Base-by-base conservation (phyloP, 2,113 vertebrate genomes). In the Hoplias malabaricus region DNA sequence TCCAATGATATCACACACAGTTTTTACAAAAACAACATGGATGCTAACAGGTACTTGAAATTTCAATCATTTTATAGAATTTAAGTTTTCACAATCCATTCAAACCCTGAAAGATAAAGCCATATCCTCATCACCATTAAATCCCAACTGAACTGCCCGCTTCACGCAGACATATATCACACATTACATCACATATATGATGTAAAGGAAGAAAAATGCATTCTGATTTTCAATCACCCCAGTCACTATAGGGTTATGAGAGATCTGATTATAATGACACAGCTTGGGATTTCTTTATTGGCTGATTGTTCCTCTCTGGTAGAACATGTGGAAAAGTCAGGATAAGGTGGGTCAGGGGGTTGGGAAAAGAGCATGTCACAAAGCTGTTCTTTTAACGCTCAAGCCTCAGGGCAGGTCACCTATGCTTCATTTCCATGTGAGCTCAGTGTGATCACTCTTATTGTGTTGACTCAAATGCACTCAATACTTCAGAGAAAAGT, bases 401-500 rank as follows among this genome's bases (percentile, higher is more conserved):
- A 54, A 19, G 68, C 74, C 19, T 79, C 56, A 25, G 54, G 43
- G 61, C 73, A 79, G 68, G 50, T 76, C 38, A 77, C 69, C 53
- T 74, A 34, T 16, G 69, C 77, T 74, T 73, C 21, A 78, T 73
- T 75, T 83, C 29, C 46, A 27, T 50, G 65, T 62, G 67, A 82
- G 78, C 59, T 68, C 38, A 80, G 69, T 42, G 69, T 72, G 57
- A 83, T 82, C 77, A 59, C 46, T 56, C 66, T 67, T 62, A 50
- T 11, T 43, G 46, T 73, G 71, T 42, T 63, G 31, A 62, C 76
- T 79, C 36, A 75, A 70, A 79, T 21, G 36, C 61, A 29, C 75
- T 54, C 48, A 40, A 72, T 42, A 72, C 63, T 70, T 34, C 67
- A 48, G 67, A 78, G 73, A 23, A 25, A 54, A 48, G 40, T 56